These are phyloP conservation scores for Drosophila sechellia DNA, from an alignment of 1,140 invertebrate genomes.

Conservation along the genomic window DNA sequence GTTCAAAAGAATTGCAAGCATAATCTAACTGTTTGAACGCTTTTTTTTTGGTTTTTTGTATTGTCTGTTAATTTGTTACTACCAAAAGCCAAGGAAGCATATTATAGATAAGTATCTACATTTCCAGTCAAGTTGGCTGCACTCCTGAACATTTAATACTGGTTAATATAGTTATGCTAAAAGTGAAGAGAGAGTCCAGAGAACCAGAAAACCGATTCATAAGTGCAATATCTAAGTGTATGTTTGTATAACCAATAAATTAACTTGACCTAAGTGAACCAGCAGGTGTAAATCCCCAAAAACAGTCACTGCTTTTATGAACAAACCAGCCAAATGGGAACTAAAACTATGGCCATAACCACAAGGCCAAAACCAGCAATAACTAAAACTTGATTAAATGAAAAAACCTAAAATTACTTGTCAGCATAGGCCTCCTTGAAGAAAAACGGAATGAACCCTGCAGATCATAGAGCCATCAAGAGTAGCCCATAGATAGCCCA, in stretches of 20 bases:
- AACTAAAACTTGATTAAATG: background rate
- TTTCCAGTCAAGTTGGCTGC: constrained; percentile 3
- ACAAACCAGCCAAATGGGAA: background rate
- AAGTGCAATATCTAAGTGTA: constrained; percentile 24
- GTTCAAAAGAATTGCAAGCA: constrained; percentile 53
- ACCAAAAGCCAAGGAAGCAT: background rate
- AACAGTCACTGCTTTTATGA: background rate
- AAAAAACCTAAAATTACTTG: background rate
- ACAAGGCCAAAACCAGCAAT: background rate
- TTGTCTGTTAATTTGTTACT: constrained; percentile 27
- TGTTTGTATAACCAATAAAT: constrained; percentile 23
- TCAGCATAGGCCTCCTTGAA: background rate
- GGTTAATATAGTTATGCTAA: constrained; percentile 12
- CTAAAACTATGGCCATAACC: background rate
- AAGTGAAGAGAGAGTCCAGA: constrained; percentile 7
- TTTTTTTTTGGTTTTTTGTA: constrained; percentile 21
- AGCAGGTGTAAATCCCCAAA: background rate
- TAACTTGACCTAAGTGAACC: background rate
- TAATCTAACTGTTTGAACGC: constrained; percentile 53
- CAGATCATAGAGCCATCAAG: no score
- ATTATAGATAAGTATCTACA: constrained; percentile 31
- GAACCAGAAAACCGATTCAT: constrained; percentile 7
- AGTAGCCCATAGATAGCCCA: background rate
- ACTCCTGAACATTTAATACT: constrained; percentile 13
- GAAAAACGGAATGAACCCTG: background rate